phyloP scores from a whole-genome alignment of 1,140 invertebrate genomes.

The silkworm (Bombyx mori) region DNA sequence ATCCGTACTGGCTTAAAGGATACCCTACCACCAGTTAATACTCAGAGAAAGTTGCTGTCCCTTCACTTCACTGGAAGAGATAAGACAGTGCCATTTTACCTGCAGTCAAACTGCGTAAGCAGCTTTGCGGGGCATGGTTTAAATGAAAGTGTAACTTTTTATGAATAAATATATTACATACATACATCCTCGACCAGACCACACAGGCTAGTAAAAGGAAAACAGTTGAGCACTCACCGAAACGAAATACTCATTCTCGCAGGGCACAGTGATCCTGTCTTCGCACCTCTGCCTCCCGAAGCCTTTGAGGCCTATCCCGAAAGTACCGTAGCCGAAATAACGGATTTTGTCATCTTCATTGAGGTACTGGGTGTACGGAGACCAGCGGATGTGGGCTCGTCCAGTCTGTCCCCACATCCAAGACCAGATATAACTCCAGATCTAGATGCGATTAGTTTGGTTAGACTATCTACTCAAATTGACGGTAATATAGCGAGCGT shows the following conservation, averaged over 20 bases:
- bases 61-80: too few relatives aligned
- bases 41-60: too few relatives aligned
- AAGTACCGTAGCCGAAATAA: constrained; percentile 63
- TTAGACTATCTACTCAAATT: neutral
- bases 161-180: too few relatives aligned
- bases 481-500: too few relatives aligned
- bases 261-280: constrained; percentile 83
- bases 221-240: constrained; percentile 69
- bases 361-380: constrained; percentile 53
- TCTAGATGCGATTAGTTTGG: constrained; percentile 33
- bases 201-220: too few relatives aligned
- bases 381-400: constrained; percentile 34
- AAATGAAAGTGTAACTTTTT: too few relatives aligned
- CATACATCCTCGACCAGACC: too few relatives aligned
- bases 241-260: constrained; percentile 86
- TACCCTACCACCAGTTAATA: too few relatives aligned
- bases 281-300: constrained; percentile 72
- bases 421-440: constrained; percentile 56
- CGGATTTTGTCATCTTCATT: constrained; percentile 27
- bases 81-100: too few relatives aligned
- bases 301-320: constrained; percentile 32
- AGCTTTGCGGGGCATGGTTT: too few relatives aligned
- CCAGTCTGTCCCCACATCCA: constrained; percentile 43
- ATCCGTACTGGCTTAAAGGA: too few relatives aligned
- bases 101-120: too few relatives aligned